Conservation (phyloP, 2,113 vertebrate genomes). For the Setophaga kirtlandii region DNA sequence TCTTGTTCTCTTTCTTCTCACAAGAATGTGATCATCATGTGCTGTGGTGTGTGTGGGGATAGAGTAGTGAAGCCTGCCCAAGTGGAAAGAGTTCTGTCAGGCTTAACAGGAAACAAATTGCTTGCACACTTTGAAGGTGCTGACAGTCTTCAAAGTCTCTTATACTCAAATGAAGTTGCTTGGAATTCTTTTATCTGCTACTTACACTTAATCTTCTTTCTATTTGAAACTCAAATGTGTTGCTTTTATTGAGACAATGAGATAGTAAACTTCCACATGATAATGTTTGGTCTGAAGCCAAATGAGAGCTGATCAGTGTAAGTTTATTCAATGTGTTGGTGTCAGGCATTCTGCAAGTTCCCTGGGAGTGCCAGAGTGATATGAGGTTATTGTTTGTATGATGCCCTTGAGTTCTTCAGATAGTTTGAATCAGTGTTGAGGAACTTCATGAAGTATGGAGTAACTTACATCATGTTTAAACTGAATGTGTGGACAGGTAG, state of each 20-base stretch:
- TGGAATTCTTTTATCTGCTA: background rate
- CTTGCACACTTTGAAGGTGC: background rate
- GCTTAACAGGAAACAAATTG: background rate
- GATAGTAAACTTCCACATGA: background rate
- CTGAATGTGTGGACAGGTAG: background rate
- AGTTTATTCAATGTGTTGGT: background rate
- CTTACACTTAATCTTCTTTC: background rate
- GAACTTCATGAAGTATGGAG: background rate
- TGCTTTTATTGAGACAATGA: background rate
- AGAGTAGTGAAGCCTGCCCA: background rate
- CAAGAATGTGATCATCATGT: background rate
- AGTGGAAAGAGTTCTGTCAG: background rate
- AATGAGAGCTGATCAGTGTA: background rate
- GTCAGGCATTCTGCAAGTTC: background rate
- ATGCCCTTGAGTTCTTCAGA: background rate
- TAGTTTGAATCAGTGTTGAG: background rate
- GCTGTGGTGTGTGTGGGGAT: background rate
- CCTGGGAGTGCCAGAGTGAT: background rate
- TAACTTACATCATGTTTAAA: background rate
- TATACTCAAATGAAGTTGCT: background rate
- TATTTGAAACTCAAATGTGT: background rate
- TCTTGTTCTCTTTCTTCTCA: background rate
- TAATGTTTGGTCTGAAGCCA: background rate
- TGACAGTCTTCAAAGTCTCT: background rate
- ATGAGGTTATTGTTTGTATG: background rate